Conservation (phyloP, 2,797 vertebrate species). For the Dendrocincla fuliginosa region DNA sequence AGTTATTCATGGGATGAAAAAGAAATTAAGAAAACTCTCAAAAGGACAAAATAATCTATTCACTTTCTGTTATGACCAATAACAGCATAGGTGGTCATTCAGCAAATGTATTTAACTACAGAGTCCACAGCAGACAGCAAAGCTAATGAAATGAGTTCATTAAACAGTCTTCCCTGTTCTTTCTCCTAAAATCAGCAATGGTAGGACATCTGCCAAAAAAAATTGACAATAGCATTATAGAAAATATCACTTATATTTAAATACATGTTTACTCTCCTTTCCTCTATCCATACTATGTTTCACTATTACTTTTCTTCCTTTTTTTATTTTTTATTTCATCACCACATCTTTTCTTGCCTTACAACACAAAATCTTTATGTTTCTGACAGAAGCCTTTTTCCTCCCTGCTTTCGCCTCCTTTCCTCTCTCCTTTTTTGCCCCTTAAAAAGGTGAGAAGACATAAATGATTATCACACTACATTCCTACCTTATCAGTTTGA, state of each 20-base stretch:
- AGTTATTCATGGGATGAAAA: conserved; percentile 3
- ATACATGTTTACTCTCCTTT: fast-evolving
- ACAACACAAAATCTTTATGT: fast-evolving
- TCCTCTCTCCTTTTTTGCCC: not conserved
- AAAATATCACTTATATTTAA: not conserved
- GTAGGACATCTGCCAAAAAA: not conserved
- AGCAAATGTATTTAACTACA: not conserved
- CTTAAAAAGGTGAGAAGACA: not conserved
- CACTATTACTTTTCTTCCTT: not conserved
- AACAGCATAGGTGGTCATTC: not conserved
- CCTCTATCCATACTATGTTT: not conserved
- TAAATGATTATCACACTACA: not conserved
- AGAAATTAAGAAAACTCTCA: not conserved
- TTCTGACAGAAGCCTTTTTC: not conserved
- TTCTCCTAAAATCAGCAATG: not conserved
- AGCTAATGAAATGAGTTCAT: not conserved
- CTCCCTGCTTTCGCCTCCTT: not conserved
- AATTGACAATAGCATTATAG: not conserved
- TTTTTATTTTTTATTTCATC: not conserved
- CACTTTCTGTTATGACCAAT: not conserved
- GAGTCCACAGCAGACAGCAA: not conserved
- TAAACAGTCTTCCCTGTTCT: not conserved
- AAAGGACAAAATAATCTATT: not conserved
- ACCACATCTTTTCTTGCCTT: not conserved
- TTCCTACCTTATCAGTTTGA: not conserved